Evolutionary conservation across 2,113 vertebrate species (phyloP), one percentile per base, ranked within the genome.

Genomic region (Procavia capensis): DNA sequence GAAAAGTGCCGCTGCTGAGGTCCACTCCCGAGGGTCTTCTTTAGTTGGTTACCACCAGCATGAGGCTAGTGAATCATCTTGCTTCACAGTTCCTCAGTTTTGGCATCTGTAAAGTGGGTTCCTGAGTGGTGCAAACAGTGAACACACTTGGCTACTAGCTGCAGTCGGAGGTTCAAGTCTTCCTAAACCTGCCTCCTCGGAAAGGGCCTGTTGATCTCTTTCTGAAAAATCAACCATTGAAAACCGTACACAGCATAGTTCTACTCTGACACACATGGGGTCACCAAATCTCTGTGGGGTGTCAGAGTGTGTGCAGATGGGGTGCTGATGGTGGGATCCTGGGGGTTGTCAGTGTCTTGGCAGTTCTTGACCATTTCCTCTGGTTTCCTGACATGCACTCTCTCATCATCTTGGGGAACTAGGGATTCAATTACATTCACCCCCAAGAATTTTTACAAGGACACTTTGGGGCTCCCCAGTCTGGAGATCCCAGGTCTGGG

Each of bases 321-420:
- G 20, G 27, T 7, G 34, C 3, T 16, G 0, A 6, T 1, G n/a
- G 43, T 13, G n/a, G 54, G 27, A 80, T 82, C 57, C 50, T 0
- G n/a, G 66, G 22, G 1, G 0, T 1, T 11, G 29, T 43, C 83
- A 14, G 31, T 9, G 31, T 57, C 82, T 88, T 1, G 57, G 16
- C 25, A 1, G 11, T 31, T 63, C 41, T 74, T 70, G 78, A n/a
- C 43, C 41, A 27, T 54, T 68, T 66, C n/a, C n/a, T 54, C 68
- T n/a, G n/a, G 11, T 34, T 36, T 31, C 36, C 20, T 2, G 9
- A 6, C 2, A 1, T 41, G 24, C n/a, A 3, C 1, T 3, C 14
- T 63, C 41, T 68, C 41, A 29, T 79, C 25, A 1, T 29, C 47
- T 68, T 64, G 19, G 61, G n/a, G 36, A 83, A 29, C 29, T 11